phyloP scores from a whole-genome alignment of 2,888 invertebrate species.

The Ectemnius continuus region DNA sequence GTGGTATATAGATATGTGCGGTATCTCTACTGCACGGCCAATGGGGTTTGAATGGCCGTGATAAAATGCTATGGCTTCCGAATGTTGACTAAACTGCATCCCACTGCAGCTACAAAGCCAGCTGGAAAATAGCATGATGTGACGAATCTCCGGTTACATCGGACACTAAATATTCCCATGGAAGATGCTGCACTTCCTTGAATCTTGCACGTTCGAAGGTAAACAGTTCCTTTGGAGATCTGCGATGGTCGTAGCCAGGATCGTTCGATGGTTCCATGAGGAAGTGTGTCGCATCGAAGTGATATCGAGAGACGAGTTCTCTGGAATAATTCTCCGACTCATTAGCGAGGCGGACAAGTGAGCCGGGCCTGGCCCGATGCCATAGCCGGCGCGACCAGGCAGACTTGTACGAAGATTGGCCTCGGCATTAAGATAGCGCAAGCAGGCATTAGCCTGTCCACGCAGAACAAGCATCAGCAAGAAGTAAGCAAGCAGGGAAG shows the following conservation, averaged over 20 bases:
- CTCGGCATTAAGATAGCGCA: slow-evolving; percentile 7
- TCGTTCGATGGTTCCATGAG: background rate
- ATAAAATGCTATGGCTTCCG: slow-evolving; percentile 78
- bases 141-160: slow-evolving; percentile 56
- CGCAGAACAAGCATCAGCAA: too few species aligned
- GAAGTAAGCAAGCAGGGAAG: background rate
- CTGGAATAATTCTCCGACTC: background rate
- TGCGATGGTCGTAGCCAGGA: background rate
- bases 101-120: slow-evolving; percentile 77
- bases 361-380: background rate
- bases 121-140: slow-evolving; percentile 76
- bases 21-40: slow-evolving; percentile 77
- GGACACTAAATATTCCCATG: slow-evolving; percentile 19
- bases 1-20: slow-evolving; percentile 74
- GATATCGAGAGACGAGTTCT: slow-evolving; percentile 2
- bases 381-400: background rate
- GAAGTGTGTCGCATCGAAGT: background rate
- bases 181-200: slow-evolving; percentile 15
- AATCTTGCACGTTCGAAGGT: background rate
- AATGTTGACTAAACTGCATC: slow-evolving; percentile 78
- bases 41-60: slow-evolving; percentile 78
- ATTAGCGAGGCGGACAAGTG: background rate
- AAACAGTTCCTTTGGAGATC: background rate
- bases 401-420: slow-evolving; percentile 1
- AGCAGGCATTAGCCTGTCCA: slow-evolving; percentile 8